Evolutionary conservation across 2,888 invertebrate species (phyloP), one percentile per base, ranked within the genome.

Genomic region (Byasa hedistus): DNA sequence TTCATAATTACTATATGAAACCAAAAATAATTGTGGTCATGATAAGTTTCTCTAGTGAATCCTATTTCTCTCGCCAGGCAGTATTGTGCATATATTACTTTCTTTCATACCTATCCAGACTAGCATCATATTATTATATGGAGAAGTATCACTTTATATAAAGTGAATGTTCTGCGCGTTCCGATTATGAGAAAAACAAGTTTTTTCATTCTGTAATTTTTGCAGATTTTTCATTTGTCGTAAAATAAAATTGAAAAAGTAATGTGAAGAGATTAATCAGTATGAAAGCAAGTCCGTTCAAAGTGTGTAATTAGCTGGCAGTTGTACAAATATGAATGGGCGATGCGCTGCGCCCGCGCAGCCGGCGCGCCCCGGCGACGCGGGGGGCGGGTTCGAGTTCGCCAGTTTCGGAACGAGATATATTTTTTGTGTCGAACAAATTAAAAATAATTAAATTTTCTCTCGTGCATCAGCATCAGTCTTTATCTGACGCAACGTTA

Each of bases 271-370:
- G 83, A 84, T 86, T 87, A 87, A 89, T 89, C 88, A 84, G 80
- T 64, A 69, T 70, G 77, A 84, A 83, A 85, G 78, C 73, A 76
- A 57, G 72, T 73, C 75, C 69, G 70, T 70, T 70, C 75, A 77
- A 72, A 79, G 77, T 74, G 79, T 84, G 82, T 85, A 89, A 91
- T 91, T 91, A 91, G 77, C 75, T 75, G 80, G 75, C 83, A 83
- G 86, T 87, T 85, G 84, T 79, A 84, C 84, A 81, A 87, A 86
- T 87, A 85, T 87, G 89, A 89, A 88, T 86, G 89, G 82, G 73
- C 69, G 64, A 23, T 74, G 73, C 72, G 68, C 75, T 76, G 79
- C 80, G 82, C 79, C 79, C 70, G 82, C 79, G 79, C 82, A 75
- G 75, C 73, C 77, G 79, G 75, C 75, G 74, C 76, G 75, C 77